Base-by-base conservation (phyloP, 1,140 invertebrate species). In the Brachionus rubens region DNA sequence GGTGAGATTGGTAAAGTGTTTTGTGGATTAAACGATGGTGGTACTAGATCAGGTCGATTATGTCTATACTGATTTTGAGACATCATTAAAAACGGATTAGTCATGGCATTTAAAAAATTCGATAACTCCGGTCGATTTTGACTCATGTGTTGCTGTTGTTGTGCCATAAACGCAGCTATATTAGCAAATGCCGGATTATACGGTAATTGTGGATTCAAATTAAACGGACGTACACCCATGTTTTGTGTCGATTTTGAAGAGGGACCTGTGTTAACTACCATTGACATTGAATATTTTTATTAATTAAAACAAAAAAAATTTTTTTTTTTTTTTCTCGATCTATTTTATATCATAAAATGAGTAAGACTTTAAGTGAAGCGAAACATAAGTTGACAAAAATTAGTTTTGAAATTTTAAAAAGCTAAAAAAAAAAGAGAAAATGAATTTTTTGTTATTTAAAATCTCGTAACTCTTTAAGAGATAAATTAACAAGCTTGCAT, bases 1-100 rank as follows among this genome's bases (percentile, higher is more conserved):
- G 59, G 59, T 16, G 59, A 65, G 21, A 65, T 65, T 36, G 59
- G 59, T 41, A 65, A 41, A 43, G 54, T 59, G 30, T 19, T 59
- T 5, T 28, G 33, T 30, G 54, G 28, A 19, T 33, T 28, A 19
- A 59, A 59, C n/a, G n/a, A n/a, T 19, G 54, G 4, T 9, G 30
- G 54, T 30, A 59, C 36, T 16, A 59, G 54, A 5, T 59, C 54
- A n/a, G 24, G 28, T 16, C 54, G 12, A 16, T 33, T 9, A 16
- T 28, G n/a, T 7, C 54, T 28, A 19, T 65, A 43, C 16, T 65
- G 59, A 19, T 43, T 65, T 24, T 65, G 59, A 9, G 33, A 59
- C 54, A 59, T 36, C 54, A 59, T 59, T 19, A 59, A 33, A 21
- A 59, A 65, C 4, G 59, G 59, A 65, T 41, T 65, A 28, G 40